These are phyloP conservation scores for Gryllus longicercus DNA, from an alignment of 2,888 invertebrate species.

Conservation along the genomic window DNA sequence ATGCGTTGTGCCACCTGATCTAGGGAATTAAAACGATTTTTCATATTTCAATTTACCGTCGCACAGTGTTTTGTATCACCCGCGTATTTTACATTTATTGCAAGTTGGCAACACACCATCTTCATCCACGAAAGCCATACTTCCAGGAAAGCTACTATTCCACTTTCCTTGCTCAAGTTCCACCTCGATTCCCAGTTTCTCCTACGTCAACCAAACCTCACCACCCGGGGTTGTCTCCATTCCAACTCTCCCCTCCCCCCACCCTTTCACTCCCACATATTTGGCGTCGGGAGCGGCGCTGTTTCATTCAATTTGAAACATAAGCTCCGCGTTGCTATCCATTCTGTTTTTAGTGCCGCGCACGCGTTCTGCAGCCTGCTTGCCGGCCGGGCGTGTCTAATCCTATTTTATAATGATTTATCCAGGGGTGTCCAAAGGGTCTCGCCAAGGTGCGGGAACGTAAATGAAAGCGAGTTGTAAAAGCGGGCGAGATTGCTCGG, in stretches of 20 bases:
- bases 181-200: not conserved
- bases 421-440: not conserved
- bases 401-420: conserved; percentile 17
- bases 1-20: too few relatives aligned
- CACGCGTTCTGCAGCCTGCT: not conserved
- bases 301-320: conserved; percentile 17
- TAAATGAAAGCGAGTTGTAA: too few relatives aligned
- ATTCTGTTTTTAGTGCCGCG: conserved; percentile 17
- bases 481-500: too few relatives aligned
- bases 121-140: too few relatives aligned
- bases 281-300: not conserved
- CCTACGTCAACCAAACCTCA: not conserved
- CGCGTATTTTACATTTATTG: too few relatives aligned
- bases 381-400: not conserved
- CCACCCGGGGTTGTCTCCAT: not conserved
- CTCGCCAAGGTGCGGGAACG: too few relatives aligned
- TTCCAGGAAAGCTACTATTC: too few relatives aligned
- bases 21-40: too few relatives aligned
- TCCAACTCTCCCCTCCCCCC: not conserved
- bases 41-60: too few relatives aligned
- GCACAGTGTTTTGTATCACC: too few relatives aligned
- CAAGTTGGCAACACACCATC: too few relatives aligned
- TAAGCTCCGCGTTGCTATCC: conserved; percentile 17
- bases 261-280: conserved; percentile 18
- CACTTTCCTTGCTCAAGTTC: not conserved